Conservation (phyloP, 2,113 vertebrate species). For the Anolis carolinensis region DNA sequence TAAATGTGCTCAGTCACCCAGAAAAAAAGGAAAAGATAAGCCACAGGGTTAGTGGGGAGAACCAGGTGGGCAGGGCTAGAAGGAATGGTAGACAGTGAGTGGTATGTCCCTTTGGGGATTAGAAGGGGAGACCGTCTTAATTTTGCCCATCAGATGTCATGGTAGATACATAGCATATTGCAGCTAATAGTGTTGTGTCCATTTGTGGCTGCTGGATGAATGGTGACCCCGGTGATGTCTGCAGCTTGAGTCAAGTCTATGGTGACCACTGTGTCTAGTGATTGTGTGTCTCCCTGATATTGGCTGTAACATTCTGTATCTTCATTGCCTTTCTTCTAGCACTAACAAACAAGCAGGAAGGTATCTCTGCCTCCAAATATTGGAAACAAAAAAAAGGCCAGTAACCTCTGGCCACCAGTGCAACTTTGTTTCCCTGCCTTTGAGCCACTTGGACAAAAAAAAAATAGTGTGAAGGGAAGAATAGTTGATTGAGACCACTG, state of each 20-base stretch:
- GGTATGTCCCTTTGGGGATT: not conserved
- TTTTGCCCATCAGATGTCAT: not conserved
- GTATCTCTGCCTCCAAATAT: not conserved
- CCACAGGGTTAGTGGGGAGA: too few species aligned
- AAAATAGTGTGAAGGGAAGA: not conserved
- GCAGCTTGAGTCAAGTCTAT: not conserved
- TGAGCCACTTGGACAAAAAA: constrained; percentile 34
- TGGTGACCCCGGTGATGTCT: not conserved
- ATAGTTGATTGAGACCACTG: not conserved
- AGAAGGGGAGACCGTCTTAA: too few species aligned
- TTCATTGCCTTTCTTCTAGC: too few species aligned
- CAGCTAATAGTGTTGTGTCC: too few species aligned
- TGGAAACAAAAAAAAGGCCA: too few species aligned
- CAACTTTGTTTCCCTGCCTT: not conserved
- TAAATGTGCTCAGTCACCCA: too few species aligned
- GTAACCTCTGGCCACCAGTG: not conserved
- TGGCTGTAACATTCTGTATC: not conserved
- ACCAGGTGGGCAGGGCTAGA: too few species aligned
- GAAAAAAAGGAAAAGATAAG: too few species aligned
- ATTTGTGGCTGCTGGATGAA: not conserved
- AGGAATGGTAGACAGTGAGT: too few species aligned
- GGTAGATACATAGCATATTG: not conserved
- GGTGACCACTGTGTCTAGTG: not conserved
- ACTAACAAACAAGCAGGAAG: not conserved
- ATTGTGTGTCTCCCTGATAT: not conserved